Evolutionary conservation across 1,140 invertebrate species (phyloP).

Genomic region (Drosophila persimilis): DNA sequence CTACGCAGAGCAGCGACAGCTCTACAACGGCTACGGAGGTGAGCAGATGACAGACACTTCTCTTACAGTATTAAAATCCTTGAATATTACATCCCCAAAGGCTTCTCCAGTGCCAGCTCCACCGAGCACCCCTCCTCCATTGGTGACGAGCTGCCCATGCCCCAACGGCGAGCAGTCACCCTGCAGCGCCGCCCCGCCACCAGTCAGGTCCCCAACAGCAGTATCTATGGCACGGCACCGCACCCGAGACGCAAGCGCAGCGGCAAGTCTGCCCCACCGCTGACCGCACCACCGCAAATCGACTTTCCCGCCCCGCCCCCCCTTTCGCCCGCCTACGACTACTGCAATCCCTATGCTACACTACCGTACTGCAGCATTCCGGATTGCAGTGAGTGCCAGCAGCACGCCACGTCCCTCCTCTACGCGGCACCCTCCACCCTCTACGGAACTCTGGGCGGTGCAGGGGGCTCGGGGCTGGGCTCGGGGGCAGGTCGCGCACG

Average conservation of each 20-base stretch:
- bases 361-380: slow-evolving; percentile 72
- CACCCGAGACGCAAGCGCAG: slow-evolving; percentile 60
- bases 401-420: slow-evolving; percentile 63
- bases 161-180: slow-evolving; percentile 46
- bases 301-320: slow-evolving; percentile 79
- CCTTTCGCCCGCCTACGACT: slow-evolving; percentile 78
- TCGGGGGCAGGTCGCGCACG: slow-evolving; percentile 9
- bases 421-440: slow-evolving; percentile 70
- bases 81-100: slow-evolving; percentile 19
- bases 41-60: neutral
- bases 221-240: slow-evolving; percentile 65
- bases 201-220: slow-evolving; percentile 17
- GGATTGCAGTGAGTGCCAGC: slow-evolving; percentile 76
- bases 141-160: slow-evolving; percentile 51
- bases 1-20: slow-evolving; percentile 58
- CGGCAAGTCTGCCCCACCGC: slow-evolving; percentile 6
- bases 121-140: slow-evolving; percentile 74
- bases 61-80: neutral
- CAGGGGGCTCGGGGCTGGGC: slow-evolving; percentile 3
- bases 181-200: slow-evolving; percentile 48
- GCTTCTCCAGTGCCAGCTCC: slow-evolving; percentile 71
- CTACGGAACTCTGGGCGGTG: slow-evolving; percentile 54
- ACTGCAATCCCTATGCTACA: slow-evolving; percentile 78
- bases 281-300: slow-evolving; percentile 52
- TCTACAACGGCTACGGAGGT: slow-evolving; percentile 76